phyloP scores from a whole-genome alignment of 2,888 invertebrate species.

The Dasysyrphus albostriatus region DNA sequence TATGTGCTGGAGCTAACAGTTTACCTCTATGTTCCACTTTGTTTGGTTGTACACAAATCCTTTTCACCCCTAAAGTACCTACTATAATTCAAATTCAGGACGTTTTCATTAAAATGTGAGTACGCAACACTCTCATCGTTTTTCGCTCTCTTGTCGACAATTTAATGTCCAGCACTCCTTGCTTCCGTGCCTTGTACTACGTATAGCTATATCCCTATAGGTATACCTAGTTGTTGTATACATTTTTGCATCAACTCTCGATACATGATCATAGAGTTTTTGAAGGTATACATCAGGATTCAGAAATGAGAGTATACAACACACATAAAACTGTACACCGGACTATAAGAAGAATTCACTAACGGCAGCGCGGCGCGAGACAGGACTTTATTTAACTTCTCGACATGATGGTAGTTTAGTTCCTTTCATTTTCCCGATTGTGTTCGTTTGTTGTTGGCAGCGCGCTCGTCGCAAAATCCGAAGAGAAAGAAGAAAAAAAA shows the following conservation, averaged over 20 bases:
- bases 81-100: slow-evolving; percentile 40
- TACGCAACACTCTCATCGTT: slow-evolving; percentile 45
- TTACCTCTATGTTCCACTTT: neutral
- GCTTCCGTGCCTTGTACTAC: slow-evolving; percentile 18
- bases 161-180: slow-evolving; percentile 56
- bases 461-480: slow-evolving; percentile 79
- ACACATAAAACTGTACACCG: slow-evolving; percentile 57
- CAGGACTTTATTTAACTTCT: slow-evolving; percentile 73
- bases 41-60: slow-evolving; percentile 32
- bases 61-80: slow-evolving; percentile 62
- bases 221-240: slow-evolving; percentile 23
- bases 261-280: slow-evolving; percentile 52
- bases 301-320: slow-evolving; percentile 41
- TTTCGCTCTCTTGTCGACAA: slow-evolving; percentile 42
- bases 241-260: slow-evolving; percentile 59
- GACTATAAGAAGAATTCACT: slow-evolving; percentile 44
- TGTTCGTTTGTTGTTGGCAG: slow-evolving; percentile 81
- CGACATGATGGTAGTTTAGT: slow-evolving; percentile 79
- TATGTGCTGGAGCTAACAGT: neutral
- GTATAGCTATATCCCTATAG: neutral
- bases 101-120: slow-evolving; percentile 41
- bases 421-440: slow-evolving; percentile 83
- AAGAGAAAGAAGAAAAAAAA: slow-evolving; percentile 67
- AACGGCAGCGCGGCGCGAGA: slow-evolving; percentile 47
- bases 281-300: slow-evolving; percentile 40